These are phyloP conservation scores for Acomys russatus DNA, from an alignment of 2,797 vertebrate genomes.

Conservation along the genomic window DNA sequence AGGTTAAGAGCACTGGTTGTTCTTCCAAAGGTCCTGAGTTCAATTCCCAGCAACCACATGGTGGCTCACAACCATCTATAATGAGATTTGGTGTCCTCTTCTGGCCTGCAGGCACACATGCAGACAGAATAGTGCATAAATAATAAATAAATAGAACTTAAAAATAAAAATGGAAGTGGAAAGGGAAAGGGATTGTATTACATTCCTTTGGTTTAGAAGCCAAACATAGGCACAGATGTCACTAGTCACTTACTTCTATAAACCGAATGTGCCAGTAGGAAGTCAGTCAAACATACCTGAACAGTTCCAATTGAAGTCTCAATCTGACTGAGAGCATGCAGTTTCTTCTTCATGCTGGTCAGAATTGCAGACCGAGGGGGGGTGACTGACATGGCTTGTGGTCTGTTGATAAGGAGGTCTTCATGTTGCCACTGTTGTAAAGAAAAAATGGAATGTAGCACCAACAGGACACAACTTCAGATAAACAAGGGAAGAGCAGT, in stretches of 20 bases:
- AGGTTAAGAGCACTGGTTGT: no score
- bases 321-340: constrained; percentile 97
- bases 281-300: constrained; percentile 90
- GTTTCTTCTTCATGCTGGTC: constrained; percentile 99
- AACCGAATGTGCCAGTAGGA: not conserved
- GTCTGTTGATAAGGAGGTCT: constrained; percentile 94
- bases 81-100: no score
- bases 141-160: not conserved
- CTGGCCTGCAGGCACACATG: no score
- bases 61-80: no score
- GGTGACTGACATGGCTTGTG: constrained; percentile 95
- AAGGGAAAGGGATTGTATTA: not conserved
- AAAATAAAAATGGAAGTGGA: not conserved
- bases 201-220: not conserved
- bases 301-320: constrained; percentile 95
- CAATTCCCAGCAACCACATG: no score
- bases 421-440: constrained; percentile 97
- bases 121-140: no score
- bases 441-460: not conserved
- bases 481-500: not conserved
- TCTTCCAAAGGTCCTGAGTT: no score
- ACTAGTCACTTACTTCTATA: not conserved
- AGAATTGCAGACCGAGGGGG: constrained; percentile 96
- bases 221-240: not conserved
- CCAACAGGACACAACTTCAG: not conserved